A percentile compares a stretch with the other conserved stretches of the same genome.
phyloP scores from a whole-genome alignment of 2,797 vertebrate species.

The Apogon talboti region DNA sequence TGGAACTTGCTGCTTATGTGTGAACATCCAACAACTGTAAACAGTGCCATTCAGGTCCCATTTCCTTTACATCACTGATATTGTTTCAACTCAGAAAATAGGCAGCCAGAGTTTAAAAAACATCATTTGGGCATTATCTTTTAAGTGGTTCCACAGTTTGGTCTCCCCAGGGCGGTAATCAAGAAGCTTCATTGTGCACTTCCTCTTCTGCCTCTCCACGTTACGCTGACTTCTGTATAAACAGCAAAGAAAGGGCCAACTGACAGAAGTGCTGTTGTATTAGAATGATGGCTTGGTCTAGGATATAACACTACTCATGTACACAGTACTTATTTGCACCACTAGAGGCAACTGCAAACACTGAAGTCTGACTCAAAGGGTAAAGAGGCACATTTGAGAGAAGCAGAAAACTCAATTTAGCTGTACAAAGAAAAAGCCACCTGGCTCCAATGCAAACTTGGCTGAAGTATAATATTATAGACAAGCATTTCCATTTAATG shows the following conservation, averaged over 20 bases:
- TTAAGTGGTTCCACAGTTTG: constrained; percentile 83
- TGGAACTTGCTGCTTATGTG: constrained; percentile 89
- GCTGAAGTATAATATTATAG: neutral
- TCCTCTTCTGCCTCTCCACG: constrained; percentile 77
- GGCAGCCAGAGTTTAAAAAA: constrained; percentile 82
- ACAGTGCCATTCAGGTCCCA: constrained; percentile 87
- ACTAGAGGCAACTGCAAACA: constrained; percentile 9
- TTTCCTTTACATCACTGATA: constrained; percentile 90
- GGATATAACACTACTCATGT: neutral
- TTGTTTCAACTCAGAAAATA: constrained; percentile 84
- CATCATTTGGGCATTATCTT: constrained; percentile 84
- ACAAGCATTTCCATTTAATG: constrained; percentile 17
- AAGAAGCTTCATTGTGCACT: constrained; percentile 78
- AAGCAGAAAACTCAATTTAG: constrained; percentile 3
- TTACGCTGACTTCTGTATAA: constrained; percentile 79
- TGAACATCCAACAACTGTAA: constrained; percentile 89
- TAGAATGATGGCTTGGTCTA: constrained; percentile 6
- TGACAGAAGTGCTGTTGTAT: constrained; percentile 49
- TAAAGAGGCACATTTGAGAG: neutral
- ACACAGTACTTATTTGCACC: constrained; percentile 14
- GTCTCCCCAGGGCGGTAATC: constrained; percentile 81
- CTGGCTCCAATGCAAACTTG: neutral
- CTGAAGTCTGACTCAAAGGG: neutral
- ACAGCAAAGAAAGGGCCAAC: constrained; percentile 61
- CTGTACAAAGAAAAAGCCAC: neutral